phyloP scores from a whole-genome alignment of 2,797 vertebrate species.

The Megalops cyprinoides region DNA sequence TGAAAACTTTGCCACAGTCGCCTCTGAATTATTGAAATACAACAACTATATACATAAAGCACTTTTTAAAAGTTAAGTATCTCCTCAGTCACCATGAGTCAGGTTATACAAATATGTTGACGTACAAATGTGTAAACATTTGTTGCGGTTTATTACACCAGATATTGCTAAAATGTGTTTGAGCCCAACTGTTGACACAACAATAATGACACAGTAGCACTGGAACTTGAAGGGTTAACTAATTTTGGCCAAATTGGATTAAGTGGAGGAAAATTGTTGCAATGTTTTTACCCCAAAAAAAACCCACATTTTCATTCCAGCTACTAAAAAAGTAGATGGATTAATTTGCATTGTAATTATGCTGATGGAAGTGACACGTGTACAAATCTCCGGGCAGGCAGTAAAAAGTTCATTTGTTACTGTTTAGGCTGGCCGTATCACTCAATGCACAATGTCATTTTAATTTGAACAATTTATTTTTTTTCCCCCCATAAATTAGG shows the following conservation, averaged over 20 bases:
- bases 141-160: neutral
- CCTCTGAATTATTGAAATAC: neutral
- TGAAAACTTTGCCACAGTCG: neutral
- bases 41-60: neutral
- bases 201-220: neutral
- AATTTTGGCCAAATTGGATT: conserved; percentile 2
- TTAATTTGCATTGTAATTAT: conserved; percentile 63
- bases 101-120: neutral
- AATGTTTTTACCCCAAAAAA: neutral
- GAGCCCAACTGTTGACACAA: neutral
- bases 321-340: conserved; percentile 40
- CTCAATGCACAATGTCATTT: conserved; percentile 11
- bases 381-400: conserved; percentile 19
- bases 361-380: conserved; percentile 41
- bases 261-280: conserved; percentile 4
- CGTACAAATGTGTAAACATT: neutral
- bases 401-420: conserved; percentile 30
- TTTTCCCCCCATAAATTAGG: neutral
- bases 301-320: neutral
- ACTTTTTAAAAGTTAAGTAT: neutral
- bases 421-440: conserved; percentile 1
- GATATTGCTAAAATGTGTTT: neutral
- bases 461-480: neutral
- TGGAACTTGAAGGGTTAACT: conserved; percentile 9
- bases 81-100: neutral